Evolutionary conservation across 2,888 invertebrate genomes (phyloP), one percentile per base, ranked within the genome.

Genomic region (Protophormia terraenovae): DNA sequence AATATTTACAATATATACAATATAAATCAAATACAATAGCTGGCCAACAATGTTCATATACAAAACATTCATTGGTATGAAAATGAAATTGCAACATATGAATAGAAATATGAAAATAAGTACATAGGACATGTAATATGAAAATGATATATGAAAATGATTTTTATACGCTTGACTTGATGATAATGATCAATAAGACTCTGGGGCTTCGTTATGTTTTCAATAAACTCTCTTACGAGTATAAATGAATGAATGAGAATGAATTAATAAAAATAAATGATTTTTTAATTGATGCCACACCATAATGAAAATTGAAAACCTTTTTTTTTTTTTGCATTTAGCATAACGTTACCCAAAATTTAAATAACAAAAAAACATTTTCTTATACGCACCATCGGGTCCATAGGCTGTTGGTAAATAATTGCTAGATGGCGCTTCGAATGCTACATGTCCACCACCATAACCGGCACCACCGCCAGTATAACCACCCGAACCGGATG

Each of bases 391-490:
- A 92, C 92, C 92, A 86, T 92, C 92, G 88, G 91, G 91, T 88
- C 91, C 92, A 87, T 89, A 89, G 78, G 90, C 89, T 41, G 88
- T 87, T 82, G 92, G 91, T 87, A 92, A 87, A 86, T 92, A 92
- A 85, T 92, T 92, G 88, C 87, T 90, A 77, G 90, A 88, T 66
- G 91, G 91, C 86, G 90, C 91, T 86, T 93, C 92, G 77, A 92
- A 93, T 77, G 92, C 91, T 78, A 90, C 92, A 82, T 91, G 91
- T 19, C 90, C 90, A 81, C 88, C 88, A 71, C 89, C 90, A 83
- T 91, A 92, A 53, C 91, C 91, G 66, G 91, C 91, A 27, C 90
- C 91, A 72, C 90, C 92, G 75, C 89, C 90, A 22, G 72, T 69
- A 29, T 86, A 87, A 60, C 90, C 92, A 79, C 84, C 85, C 62